Evolutionary conservation across 2,888 invertebrate species (phyloP), one percentile per base, ranked within the genome.

Genomic region (Lapara coniferarum): DNA sequence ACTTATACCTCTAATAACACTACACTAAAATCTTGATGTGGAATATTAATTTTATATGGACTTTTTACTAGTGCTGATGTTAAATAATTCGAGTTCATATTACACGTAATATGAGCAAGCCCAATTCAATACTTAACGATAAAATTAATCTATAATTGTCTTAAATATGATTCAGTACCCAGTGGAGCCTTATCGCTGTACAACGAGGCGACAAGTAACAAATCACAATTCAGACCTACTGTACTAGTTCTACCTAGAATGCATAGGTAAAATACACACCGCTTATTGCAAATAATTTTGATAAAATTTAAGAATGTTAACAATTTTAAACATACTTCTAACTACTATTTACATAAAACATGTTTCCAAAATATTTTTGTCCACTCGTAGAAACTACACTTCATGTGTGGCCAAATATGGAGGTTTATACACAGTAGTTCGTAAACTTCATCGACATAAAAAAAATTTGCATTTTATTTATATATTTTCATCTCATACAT

Each of bases 261-360:
- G 68, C 74, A 55, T 53, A 67, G 55, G 52, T 63, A 67, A 67
- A 67, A 46, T 73, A 76, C 72, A 75, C 73, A 75, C 63, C 49
- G 13, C 63, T 74, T 77, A 79, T 77, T 78, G 80, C 80, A 80
- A 81, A 78, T 82, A 76, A 73, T 80, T 78, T 72, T 81, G 84
- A 87, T 89, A 90, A 82, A 88, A 84, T 87, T 86, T 85, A 79
- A 81, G 81, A 87, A 76, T 85, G 80, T 87, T 88, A 89, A 92
- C 92, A 88, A 87, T 84, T 88, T 85, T 82, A 87, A 88, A 87
- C 84, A 84, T 84, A 86, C 80, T 74, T 85, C 78, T 78, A 81
- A 74, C 78, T 83, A 81, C 79, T 85, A 92, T 91, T 86, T 92
- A 92, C 91, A 91, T 89, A 89, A 83, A 89, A 84, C 83, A 83